These are phyloP conservation scores for Meteorus sp. DNA, from an alignment of 1,140 invertebrate species.

Conservation along the genomic window DNA sequence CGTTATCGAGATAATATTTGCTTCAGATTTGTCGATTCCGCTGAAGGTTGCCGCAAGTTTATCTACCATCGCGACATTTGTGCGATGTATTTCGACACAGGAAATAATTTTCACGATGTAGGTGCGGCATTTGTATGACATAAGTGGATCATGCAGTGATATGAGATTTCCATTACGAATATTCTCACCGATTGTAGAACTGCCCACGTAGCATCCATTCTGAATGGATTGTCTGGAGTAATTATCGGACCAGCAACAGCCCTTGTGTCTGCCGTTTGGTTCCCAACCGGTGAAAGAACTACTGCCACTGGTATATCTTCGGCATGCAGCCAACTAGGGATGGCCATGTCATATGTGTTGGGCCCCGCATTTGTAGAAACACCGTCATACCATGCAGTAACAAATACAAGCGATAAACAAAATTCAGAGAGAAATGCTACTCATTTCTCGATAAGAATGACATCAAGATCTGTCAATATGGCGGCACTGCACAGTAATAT, in stretches of 20 bases:
- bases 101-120: constrained; percentile 39
- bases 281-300: constrained; percentile 48
- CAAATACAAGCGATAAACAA: too few relatives aligned
- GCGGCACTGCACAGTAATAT: neutral
- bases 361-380: constrained; percentile 32
- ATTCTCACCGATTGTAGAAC: constrained; percentile 34
- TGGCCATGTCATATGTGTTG: constrained; percentile 51
- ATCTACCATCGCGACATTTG: constrained; percentile 37
- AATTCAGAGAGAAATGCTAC: too few relatives aligned
- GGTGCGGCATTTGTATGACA: constrained; percentile 15
- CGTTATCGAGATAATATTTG: too few relatives aligned
- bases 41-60: constrained; percentile 37
- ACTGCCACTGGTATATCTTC: constrained; percentile 53
- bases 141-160: neutral
- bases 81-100: constrained; percentile 37
- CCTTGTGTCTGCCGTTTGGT: constrained; percentile 51
- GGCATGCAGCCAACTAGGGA: constrained; percentile 50
- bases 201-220: constrained; percentile 44
- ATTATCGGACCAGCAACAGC: constrained; percentile 47
- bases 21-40: constrained; percentile 36
- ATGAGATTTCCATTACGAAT: neutral
- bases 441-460: too few relatives aligned
- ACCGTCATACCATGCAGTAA: neutral
- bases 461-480: too few relatives aligned
- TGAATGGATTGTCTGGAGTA: constrained; percentile 50